Conservation (phyloP, 2,888 invertebrate genomes). For the Eilema sororculum region DNA sequence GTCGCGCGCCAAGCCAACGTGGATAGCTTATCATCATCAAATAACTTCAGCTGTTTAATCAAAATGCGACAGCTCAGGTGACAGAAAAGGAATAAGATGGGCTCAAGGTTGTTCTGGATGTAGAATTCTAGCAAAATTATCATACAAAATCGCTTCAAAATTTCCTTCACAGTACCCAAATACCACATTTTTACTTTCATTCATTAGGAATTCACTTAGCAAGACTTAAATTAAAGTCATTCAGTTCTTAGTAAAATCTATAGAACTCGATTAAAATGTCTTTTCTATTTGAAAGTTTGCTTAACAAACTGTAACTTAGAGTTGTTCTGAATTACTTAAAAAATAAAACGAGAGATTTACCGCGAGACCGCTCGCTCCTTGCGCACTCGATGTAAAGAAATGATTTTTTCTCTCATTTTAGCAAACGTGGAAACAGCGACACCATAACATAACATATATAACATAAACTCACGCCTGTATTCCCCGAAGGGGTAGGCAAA, state of each 20-base stretch:
- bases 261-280: not conserved
- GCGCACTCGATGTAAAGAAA: not conserved
- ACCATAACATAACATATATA: too few relatives aligned
- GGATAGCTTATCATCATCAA: too few relatives aligned
- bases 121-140: too few relatives aligned
- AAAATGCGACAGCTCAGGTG: too few relatives aligned
- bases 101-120: too few relatives aligned
- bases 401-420: constrained; percentile 4
- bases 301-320: not conserved
- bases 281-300: not conserved
- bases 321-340: not conserved
- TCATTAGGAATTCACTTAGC: not conserved
- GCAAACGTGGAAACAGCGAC: not conserved
- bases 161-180: too few relatives aligned
- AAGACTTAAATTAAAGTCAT: not conserved
- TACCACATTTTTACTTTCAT: not conserved
- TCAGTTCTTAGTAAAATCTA: not conserved
- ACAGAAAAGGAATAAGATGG: too few relatives aligned
- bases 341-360: not conserved
- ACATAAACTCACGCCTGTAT: too few relatives aligned
- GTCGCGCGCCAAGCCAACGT: too few relatives aligned
- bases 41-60: too few relatives aligned
- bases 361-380: not conserved
- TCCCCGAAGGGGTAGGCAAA: too few relatives aligned
- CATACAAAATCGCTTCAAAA: too few relatives aligned